phyloP scores from a whole-genome alignment of 2,888 invertebrate species.

The Harpalus rufipes region DNA sequence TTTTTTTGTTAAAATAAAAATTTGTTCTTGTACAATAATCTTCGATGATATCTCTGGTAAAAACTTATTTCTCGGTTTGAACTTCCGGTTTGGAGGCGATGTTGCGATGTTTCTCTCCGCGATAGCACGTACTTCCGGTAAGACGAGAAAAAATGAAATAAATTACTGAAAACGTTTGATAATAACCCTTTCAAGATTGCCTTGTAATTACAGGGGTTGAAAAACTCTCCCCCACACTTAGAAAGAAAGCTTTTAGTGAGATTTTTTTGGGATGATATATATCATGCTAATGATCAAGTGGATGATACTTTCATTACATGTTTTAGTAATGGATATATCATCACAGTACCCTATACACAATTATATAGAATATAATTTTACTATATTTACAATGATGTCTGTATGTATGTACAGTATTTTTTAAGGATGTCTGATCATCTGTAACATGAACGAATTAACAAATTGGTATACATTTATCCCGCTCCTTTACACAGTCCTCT shows the following conservation, averaged over 20 bases:
- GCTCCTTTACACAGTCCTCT: no score
- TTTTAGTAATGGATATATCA: no score
- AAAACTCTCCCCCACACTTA: background rate
- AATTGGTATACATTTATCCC: no score
- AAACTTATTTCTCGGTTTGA: slow-evolving; percentile 30
- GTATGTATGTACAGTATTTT: no score
- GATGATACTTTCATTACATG: no score
- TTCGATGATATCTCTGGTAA: background rate
- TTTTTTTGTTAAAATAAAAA: slow-evolving; percentile 10
- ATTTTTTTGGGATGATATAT: background rate
- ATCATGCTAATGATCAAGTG: no score
- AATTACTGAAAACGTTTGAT: slow-evolving; percentile 67
- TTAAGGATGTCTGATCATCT: no score
- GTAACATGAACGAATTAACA: no score
- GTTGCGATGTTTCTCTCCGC: slow-evolving; percentile 25
- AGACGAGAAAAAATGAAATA: slow-evolving; percentile 65
- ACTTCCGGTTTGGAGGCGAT: slow-evolving; percentile 35
- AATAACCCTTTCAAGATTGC: slow-evolving; percentile 67
- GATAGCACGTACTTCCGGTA: slow-evolving; percentile 60
- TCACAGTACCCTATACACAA: no score
- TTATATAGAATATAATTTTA: no score
- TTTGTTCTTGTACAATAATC: background rate
- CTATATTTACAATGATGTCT: no score
- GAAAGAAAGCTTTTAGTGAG: background rate
- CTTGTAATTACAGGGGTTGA: slow-evolving; percentile 58